Conservation (phyloP, 2,888 invertebrate genomes). For the Tetranychus truncatus region DNA sequence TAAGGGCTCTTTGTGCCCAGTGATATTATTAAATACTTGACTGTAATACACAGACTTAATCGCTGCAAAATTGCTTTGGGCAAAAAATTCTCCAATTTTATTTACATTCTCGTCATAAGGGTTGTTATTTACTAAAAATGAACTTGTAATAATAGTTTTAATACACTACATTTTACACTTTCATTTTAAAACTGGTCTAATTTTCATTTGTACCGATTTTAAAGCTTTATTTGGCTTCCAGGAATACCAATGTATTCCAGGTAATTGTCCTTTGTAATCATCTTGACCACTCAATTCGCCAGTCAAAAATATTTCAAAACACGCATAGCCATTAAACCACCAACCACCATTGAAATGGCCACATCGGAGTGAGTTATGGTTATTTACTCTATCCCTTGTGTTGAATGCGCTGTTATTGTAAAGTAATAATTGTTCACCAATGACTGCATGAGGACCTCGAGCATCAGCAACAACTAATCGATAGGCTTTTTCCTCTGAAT, state of each 20-base stretch:
- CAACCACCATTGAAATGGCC: slow-evolving; percentile 42
- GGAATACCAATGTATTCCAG: slow-evolving; percentile 42
- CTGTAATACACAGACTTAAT: too few relatives aligned
- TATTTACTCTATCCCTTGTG: slow-evolving; percentile 38
- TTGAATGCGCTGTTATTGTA: slow-evolving; percentile 40
- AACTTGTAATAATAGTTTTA: too few relatives aligned
- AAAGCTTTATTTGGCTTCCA: slow-evolving; percentile 43
- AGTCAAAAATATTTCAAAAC: slow-evolving; percentile 28
- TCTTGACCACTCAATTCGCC: slow-evolving; percentile 19
- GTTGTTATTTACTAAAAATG: too few relatives aligned
- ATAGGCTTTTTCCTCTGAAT: slow-evolving; percentile 28
- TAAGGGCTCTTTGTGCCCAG: too few relatives aligned
- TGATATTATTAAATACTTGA: too few relatives aligned
- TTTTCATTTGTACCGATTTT: slow-evolving; percentile 39
- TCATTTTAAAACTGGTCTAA: slow-evolving; percentile 29
- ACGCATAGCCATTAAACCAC: slow-evolving; percentile 43
- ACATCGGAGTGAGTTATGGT: slow-evolving; percentile 35
- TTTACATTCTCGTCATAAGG: too few relatives aligned
- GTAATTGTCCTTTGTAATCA: slow-evolving; percentile 13
- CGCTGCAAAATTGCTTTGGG: too few relatives aligned
- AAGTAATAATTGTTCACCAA: slow-evolving; percentile 39
- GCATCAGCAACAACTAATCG: slow-evolving; percentile 22
- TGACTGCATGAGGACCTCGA: slow-evolving; percentile 33
- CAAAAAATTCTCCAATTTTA: too few relatives aligned
- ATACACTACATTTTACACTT: too few relatives aligned